A percentile compares a stretch with the other conserved stretches of the same genome.
These are phyloP conservation scores for Fabriciana adippe DNA, from an alignment of 2,888 invertebrate genomes.

Conservation along the genomic window DNA sequence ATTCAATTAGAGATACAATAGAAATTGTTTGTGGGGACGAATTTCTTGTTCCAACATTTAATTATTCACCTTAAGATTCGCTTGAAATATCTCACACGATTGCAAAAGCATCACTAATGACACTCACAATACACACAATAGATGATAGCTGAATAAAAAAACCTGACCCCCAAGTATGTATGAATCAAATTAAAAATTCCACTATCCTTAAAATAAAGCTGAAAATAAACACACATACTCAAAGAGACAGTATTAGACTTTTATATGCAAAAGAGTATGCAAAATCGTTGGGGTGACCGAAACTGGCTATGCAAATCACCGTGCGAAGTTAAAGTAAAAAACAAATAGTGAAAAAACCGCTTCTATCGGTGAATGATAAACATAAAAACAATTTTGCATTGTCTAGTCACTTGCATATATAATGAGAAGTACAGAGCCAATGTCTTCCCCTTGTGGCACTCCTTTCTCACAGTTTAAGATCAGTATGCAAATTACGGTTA, in stretches of 20 bases:
- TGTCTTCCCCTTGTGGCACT: constrained; percentile 60
- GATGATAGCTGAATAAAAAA: constrained; percentile 58
- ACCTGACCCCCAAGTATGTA: constrained; percentile 66
- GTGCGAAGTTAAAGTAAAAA: constrained; percentile 78
- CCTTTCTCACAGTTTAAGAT: constrained; percentile 70
- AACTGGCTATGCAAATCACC: constrained; percentile 80
- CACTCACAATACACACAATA: constrained; percentile 56
- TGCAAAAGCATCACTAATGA: constrained; percentile 71
- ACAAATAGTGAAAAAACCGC: constrained; percentile 76
- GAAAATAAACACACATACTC: constrained; percentile 70
- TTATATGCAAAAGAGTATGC: constrained; percentile 74
- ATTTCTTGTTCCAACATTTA: constrained; percentile 70
- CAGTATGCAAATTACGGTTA: constrained; percentile 73
- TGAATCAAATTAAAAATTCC: constrained; percentile 72
- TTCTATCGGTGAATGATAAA: constrained; percentile 74
- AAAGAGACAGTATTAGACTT: constrained; percentile 65
- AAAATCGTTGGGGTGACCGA: constrained; percentile 61
- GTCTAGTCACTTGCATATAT: constrained; percentile 61
- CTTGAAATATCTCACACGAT: constrained; percentile 65
- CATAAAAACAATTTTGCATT: constrained; percentile 76
- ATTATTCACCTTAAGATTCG: constrained; percentile 69
- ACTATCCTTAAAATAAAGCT: constrained; percentile 75
- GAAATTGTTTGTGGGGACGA: constrained; percentile 71
- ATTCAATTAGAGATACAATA: constrained; percentile 76
- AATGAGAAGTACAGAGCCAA: constrained; percentile 62